Evolutionary conservation across 2,113 vertebrate species (phyloP).

Genomic region (Scophthalmus maximus): DNA sequence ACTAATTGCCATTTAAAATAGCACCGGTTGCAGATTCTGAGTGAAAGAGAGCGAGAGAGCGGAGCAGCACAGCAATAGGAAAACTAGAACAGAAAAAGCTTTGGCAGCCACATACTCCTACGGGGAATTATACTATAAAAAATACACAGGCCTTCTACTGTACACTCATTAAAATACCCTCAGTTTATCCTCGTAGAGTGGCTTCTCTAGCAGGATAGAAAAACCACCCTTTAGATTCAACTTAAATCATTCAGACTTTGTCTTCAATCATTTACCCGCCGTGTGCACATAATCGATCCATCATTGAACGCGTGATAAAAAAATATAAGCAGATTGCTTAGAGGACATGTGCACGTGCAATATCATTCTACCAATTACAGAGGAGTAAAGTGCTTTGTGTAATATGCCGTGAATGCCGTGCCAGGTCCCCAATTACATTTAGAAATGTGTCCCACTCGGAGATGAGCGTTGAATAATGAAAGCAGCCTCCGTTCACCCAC

Average conservation of each 20-base stretch:
- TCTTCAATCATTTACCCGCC: conserved; percentile 2
- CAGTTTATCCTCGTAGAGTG: conserved; percentile 42
- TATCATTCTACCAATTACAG: conserved; percentile 64
- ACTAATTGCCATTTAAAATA: conserved; percentile 52
- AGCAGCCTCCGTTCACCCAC: conserved; percentile 66
- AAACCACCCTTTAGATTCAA: conserved; percentile 28
- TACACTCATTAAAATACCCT: conserved; percentile 67
- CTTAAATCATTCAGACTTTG: conserved; percentile 44
- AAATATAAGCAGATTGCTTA: conserved; percentile 19
- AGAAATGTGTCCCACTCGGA: conserved; percentile 65
- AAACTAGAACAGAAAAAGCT: conserved; percentile 68
- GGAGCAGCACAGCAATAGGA: conserved; percentile 38
- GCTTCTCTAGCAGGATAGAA: conserved; percentile 27
- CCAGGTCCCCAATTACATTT: conserved; percentile 76
- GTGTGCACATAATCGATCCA: conserved; percentile 36
- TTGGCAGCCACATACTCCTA: conserved; percentile 61
- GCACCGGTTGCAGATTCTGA: conserved; percentile 24
- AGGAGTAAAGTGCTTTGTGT: conserved; percentile 68
- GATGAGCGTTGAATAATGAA: conserved; percentile 77
- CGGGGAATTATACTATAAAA: conserved; percentile 66
- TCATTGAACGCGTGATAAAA: conserved; percentile 18
- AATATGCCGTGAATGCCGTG: conserved; percentile 65
- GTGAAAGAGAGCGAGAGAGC: conserved; percentile 3
- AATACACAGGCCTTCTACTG: conserved; percentile 51
- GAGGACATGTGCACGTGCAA: conserved; percentile 24